Base-by-base conservation (phyloP, 2,113 vertebrate genomes). In the Varanus komodoensis region DNA sequence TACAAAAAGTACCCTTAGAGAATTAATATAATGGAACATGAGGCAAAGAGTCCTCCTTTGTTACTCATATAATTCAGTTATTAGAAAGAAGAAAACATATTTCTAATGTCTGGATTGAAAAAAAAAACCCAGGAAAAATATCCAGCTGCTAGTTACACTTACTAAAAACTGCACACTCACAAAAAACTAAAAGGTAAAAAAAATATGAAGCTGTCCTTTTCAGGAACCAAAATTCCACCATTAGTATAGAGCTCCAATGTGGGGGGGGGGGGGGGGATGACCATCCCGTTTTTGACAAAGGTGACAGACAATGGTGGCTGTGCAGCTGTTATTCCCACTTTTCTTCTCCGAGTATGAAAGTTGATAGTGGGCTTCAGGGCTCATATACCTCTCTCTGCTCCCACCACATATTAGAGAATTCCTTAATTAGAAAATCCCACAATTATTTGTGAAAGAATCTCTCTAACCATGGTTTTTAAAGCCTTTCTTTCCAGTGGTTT, bases 1-100 rank as follows among this genome's bases (percentile, higher is more conserved):
- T 44, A 74, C 57, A 93, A 90, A 94, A 90, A 95, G 84, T 84
- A 91, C 92, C 94, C 91, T 90, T 17, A 89, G 90, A 92, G 91
- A 95, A 94, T 94, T 95, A 88, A 92, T 94, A 80, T n/a, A 90
- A 52, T 83, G 89, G 91, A 87, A 71, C 78, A 32, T 14, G 44
- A 80, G 89, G 75, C 80, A 92, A 50, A 0, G 2, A 23, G 83
- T 91, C 84, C 90, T 89, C 88, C 84, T 92, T 4, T 94, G 93
- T 87, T 84, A 84, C 82, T 32, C 89, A 19, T 25, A n/a, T 3
- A 84, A 69, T 25, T 61, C 0, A 0, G 84, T 75, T 80, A 92
- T 32, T 74, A 80, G 82, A 29, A 25, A 32, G 50, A 90, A 82
- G 38, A 92, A 93, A n/a, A 54, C 12, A 74, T 9, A 19, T 88